phyloP scores from a whole-genome alignment of 2,888 invertebrate species.

The Acleris laterana region DNA sequence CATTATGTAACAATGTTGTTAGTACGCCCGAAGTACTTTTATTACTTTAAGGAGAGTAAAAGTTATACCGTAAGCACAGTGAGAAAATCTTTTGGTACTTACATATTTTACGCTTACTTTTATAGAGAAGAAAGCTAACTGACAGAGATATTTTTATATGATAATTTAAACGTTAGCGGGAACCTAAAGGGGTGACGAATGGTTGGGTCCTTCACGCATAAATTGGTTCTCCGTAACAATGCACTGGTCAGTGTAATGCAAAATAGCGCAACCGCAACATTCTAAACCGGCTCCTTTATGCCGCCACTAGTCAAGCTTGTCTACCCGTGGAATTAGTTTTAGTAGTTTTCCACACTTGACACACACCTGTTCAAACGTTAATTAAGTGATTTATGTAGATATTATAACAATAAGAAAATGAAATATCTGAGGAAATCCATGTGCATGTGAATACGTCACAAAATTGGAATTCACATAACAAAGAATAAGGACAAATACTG shows the following conservation, averaged over 20 bases:
- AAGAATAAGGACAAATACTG: slow-evolving; percentile 11
- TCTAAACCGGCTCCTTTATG: slow-evolving; percentile 2
- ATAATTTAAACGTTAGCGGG: slow-evolving; percentile 7
- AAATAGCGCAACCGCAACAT: slow-evolving; percentile 27
- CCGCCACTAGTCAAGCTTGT: background rate
- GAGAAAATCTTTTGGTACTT: no score
- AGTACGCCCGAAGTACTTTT: no score
- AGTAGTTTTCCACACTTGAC: slow-evolving; percentile 2
- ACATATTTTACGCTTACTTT: no score
- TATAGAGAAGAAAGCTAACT: no score
- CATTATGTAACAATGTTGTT: background rate
- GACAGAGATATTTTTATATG: no score
- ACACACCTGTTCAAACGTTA: background rate
- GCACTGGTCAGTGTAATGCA: slow-evolving; percentile 26
- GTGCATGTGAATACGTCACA: slow-evolving; percentile 29
- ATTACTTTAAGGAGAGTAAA: no score
- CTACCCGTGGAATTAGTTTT: background rate
- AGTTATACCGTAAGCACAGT: no score
- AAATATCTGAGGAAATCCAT: slow-evolving; percentile 17
- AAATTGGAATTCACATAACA: slow-evolving; percentile 27
- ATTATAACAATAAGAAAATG: background rate
- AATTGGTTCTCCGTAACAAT: slow-evolving; percentile 23
- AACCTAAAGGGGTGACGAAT: slow-evolving; percentile 31
- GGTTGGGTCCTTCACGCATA: slow-evolving; percentile 29
- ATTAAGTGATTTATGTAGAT: background rate